Percentiles rank a stretch among this genome's conserved stretches.
Evolutionary conservation across 2,888 invertebrate genomes (phyloP).

Genomic region (Dromius quadrimaculatus): DNA sequence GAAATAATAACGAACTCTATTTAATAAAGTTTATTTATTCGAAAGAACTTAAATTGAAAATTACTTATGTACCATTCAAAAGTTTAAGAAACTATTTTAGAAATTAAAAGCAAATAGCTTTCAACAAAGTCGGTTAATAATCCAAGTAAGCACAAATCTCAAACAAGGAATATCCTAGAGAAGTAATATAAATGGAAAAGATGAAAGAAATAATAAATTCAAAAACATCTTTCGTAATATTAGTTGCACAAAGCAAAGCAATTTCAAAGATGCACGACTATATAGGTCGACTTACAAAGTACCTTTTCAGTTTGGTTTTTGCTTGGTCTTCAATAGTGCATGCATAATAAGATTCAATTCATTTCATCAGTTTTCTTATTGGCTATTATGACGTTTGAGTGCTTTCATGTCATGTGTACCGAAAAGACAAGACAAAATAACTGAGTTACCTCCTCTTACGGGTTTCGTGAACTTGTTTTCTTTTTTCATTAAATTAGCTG

Average conservation of each 20-base stretch:
- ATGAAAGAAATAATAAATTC: slow-evolving; percentile 19
- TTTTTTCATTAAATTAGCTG: slow-evolving; percentile 25
- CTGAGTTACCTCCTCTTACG: slow-evolving; percentile 12
- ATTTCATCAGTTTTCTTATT: slow-evolving; percentile 25
- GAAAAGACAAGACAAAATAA: slow-evolving; percentile 19
- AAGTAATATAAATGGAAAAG: background rate
- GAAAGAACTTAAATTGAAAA: too few species aligned
- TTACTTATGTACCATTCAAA: background rate
- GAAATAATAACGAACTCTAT: background rate
- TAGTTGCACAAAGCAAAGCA: slow-evolving; percentile 13
- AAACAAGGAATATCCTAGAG: background rate
- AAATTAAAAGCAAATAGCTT: background rate
- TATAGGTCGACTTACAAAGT: slow-evolving; percentile 24
- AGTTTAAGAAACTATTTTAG: background rate
- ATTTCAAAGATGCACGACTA: slow-evolving; percentile 2
- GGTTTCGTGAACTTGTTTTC: slow-evolving; percentile 19
- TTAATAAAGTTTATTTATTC: background rate
- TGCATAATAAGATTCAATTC: slow-evolving; percentile 28
- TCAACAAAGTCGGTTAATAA: slow-evolving; percentile 1
- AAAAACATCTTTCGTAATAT: slow-evolving; percentile 18
- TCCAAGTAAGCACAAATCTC: background rate
- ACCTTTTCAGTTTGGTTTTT: background rate
- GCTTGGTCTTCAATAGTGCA: slow-evolving; percentile 5
- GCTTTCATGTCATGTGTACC: slow-evolving; percentile 20
- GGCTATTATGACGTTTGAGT: slow-evolving; percentile 6